Base-by-base conservation (phyloP, 1,140 invertebrate genomes). In the Caerostris extrusa region DNA sequence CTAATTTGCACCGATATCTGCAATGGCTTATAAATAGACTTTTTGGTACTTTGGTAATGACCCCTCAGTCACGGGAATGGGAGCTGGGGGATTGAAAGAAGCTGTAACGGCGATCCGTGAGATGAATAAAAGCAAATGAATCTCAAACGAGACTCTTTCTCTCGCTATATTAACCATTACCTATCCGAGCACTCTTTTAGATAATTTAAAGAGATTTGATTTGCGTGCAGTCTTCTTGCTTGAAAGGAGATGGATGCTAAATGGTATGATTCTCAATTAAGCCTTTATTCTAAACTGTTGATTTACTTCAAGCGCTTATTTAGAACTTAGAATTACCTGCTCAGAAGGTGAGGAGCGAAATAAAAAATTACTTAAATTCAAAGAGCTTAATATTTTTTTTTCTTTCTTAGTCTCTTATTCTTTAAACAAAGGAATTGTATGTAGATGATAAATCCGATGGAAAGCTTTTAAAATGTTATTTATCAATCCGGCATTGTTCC, bases 51-150 rank as follows among this genome's bases (percentile, higher is more conserved):
- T 87, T 87, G 60, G 34, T 12, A 34, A 12, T 87, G 85, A 17
- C 34, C 71, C 71, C 34, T 50, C 7, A 5, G 8, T 77, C 50
- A 53, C 71, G 71, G 34, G 50, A 77, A 77, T 50, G 71, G 71
- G 71, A 77, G 71, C 71, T 50, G 12, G 71, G 34, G 71, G 71
- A 77, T 77, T 77, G 71, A 12, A 77, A 77, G 71, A 34, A 77
- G 71, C 71, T 50, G 71, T 77, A 50, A 77, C 71, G 71, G 50
- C 85, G 60, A 64, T 61, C 82, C 34, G 85, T 87, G 85, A 64
- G 85, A 64, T 87, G 53, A 87, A 87, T 87, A 57, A 87, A 87
- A 57, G 85, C 85, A 87, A 87, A 57, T 87, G 85, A 87, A 87
- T 87, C 85, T 61, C 53, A 60, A 87, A 55, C 85, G 85, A 58